phyloP scores from a whole-genome alignment of 2,113 vertebrate genomes.

The Peromyscus maniculatus region DNA sequence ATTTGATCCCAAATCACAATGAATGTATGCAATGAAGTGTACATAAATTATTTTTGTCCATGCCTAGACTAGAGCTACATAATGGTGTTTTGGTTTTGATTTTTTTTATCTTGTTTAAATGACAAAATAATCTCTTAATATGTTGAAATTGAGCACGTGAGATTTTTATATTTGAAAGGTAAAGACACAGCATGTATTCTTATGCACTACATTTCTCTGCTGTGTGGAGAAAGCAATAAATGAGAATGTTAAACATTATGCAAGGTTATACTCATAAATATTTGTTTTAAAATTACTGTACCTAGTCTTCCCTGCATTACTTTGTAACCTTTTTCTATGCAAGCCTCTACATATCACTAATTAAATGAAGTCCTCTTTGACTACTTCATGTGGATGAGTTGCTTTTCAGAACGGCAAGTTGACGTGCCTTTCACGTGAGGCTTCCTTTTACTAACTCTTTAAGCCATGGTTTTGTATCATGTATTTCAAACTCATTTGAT shows the following conservation, averaged over 20 bases:
- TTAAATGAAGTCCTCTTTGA: constrained; percentile 91
- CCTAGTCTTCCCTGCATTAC: constrained; percentile 88
- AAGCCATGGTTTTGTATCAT: constrained; percentile 27
- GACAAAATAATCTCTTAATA: constrained; percentile 90
- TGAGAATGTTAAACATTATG: constrained; percentile 92
- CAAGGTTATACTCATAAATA: constrained; percentile 90
- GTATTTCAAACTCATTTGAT: constrained; percentile 41
- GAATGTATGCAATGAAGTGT: constrained; percentile 87
- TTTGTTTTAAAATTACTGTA: constrained; percentile 93
- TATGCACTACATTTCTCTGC: constrained; percentile 95
- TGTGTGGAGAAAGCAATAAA: constrained; percentile 94
- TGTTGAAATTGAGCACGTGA: constrained; percentile 86
- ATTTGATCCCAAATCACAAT: constrained; percentile 88
- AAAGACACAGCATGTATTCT: constrained; percentile 90
- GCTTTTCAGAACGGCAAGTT: constrained; percentile 68
- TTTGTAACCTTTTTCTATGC: constrained; percentile 95
- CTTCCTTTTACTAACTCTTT: constrained; percentile 7
- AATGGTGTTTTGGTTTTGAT: constrained; percentile 78
- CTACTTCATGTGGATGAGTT: constrained; percentile 83
- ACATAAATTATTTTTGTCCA: constrained; percentile 88
- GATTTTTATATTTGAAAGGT: constrained; percentile 87
- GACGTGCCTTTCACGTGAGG: neutral
- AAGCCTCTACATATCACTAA: constrained; percentile 92
- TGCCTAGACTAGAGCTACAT: constrained; percentile 87
- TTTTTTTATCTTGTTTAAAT: constrained; percentile 85